Evolutionary conservation across 2,797 vertebrate species (phyloP).

Genomic region (Molothrus aeneus): DNA sequence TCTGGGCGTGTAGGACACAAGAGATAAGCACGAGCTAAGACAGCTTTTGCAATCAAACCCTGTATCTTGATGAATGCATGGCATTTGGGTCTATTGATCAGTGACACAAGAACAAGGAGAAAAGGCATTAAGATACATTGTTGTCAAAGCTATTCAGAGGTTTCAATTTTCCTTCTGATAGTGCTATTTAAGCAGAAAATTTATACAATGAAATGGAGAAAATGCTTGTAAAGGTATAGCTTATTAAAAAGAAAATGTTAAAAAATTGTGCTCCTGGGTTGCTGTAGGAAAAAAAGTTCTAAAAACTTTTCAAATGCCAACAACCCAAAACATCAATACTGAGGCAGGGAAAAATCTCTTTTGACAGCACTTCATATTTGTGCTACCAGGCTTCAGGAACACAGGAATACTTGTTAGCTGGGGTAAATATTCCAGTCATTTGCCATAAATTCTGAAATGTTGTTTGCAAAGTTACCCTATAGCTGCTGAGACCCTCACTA

Average conservation of each 20-base stretch:
- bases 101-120: slow-evolving; percentile 73
- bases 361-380: background rate
- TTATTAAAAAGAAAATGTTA: background rate
- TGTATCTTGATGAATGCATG: slow-evolving; percentile 76
- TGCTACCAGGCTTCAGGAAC: background rate
- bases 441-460: background rate
- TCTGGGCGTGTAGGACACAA: slow-evolving; percentile 61
- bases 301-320: background rate
- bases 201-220: background rate
- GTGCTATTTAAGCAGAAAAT: background rate
- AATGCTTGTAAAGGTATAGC: background rate
- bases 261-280: background rate
- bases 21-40: slow-evolving; percentile 70
- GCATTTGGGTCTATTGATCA: slow-evolving; percentile 88
- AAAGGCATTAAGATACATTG: slow-evolving; percentile 79
- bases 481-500: background rate
- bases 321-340: background rate
- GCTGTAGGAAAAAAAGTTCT: background rate
- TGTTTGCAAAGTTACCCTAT: background rate
- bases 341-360: background rate
- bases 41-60: slow-evolving; percentile 64
- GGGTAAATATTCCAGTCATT: background rate
- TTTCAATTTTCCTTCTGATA: slow-evolving; percentile 71
- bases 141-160: slow-evolving; percentile 74
- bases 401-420: background rate